phyloP scores from a whole-genome alignment of 2,888 invertebrate genomes.

The Thymelicus sylvestris region DNA sequence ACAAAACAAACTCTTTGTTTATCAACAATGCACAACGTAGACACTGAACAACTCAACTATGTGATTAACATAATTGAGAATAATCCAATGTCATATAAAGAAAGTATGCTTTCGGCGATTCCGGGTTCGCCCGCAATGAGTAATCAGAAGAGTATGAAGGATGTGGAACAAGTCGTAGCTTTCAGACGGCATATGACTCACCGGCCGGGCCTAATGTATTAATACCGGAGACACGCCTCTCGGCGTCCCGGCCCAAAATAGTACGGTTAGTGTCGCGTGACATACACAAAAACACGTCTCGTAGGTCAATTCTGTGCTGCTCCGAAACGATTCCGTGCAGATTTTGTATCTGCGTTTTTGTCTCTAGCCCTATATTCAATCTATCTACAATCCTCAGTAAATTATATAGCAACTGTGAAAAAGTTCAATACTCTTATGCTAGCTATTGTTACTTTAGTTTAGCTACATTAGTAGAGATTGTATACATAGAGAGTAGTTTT shows the following conservation, averaged over 20 bases:
- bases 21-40: conserved; percentile 5
- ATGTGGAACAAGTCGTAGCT: conserved; percentile 79
- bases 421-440: too few species aligned
- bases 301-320: conserved; percentile 48
- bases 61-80: conserved; percentile 23
- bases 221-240: conserved; percentile 83
- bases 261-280: conserved; percentile 75
- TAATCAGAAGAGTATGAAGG: conserved; percentile 77
- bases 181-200: conserved; percentile 80
- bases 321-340: conserved; percentile 6
- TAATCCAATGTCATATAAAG: conserved; percentile 42
- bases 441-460: too few species aligned
- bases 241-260: conserved; percentile 78
- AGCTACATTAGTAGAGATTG: too few species aligned
- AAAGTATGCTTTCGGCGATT: conserved; percentile 57
- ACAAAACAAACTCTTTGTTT: conserved; percentile 4
- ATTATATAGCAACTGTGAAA: too few species aligned
- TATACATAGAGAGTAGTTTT: too few species aligned
- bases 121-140: conserved; percentile 79
- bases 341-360: too few species aligned
- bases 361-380: too few species aligned
- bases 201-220: conserved; percentile 69
- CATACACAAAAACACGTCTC: conserved; percentile 65
- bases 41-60: background rate
- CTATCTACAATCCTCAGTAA: too few species aligned